Conservation (phyloP, 2,113 vertebrate species). For the Macquaria ambigua region DNA sequence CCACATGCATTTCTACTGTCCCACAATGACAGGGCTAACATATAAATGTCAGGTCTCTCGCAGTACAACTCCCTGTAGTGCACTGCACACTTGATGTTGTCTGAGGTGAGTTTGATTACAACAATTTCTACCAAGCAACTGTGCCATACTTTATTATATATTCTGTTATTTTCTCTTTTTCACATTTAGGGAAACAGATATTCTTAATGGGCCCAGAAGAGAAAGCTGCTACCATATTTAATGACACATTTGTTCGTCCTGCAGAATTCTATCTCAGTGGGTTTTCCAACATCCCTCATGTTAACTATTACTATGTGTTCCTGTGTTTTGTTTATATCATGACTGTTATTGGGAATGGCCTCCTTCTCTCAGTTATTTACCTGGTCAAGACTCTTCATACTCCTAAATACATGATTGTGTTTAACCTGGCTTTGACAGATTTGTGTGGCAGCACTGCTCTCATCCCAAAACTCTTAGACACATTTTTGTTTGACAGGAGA, state of each 20-base stretch:
- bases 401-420: constrained; percentile 76
- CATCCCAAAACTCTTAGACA: constrained; percentile 73
- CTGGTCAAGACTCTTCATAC: constrained; percentile 67
- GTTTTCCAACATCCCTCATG: constrained; percentile 55
- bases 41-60: too few species aligned
- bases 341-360: constrained; percentile 63
- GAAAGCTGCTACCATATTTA: not conserved
- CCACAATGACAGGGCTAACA: too few species aligned
- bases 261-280: constrained; percentile 56
- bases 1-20: too few species aligned
- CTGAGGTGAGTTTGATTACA: not conserved
- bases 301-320: constrained; percentile 69
- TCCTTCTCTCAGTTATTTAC: constrained; percentile 64
- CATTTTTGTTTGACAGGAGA: constrained; percentile 71
- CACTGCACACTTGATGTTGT: not conserved
- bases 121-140: fast-evolving
- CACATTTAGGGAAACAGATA: not conserved
- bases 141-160: not conserved
- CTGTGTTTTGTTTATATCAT: constrained; percentile 67
- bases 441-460: constrained; percentile 75
- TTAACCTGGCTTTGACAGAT: constrained; percentile 73
- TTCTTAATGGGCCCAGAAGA: not conserved
- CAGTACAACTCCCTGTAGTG: not conserved
- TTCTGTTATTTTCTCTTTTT: not conserved
- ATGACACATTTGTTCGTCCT: constrained; percentile 57